Evolutionary conservation across 2,888 invertebrate genomes (phyloP), one percentile per base, ranked within the genome.

Genomic region (Aspidiotus destructor): DNA sequence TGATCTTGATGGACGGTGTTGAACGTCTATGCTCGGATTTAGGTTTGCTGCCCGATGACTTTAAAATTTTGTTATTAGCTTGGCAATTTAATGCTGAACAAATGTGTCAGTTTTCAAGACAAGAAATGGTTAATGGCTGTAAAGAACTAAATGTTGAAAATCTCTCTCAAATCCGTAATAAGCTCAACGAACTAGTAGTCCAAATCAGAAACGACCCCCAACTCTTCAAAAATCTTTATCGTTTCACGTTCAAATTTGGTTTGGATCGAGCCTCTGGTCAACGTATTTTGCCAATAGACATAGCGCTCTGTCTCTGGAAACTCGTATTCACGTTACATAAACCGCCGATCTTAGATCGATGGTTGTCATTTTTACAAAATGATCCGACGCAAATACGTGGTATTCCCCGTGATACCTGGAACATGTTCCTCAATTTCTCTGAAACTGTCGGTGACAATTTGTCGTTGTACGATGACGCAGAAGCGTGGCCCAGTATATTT

Each of bases 401-500:
- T 72, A 79, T 82, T 69, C 92, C 93, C 69, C 86, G 89, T 75
- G 96, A 96, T 79, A 96, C 96, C 68, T 96, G 96, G 96, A 91
- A 93, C 78, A 95, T 96, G 95, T 96, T 95, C 83, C 84, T 95
- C 75, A 95, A 95, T 80, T 95, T 96, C 80, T 86, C 88, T 73
- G 95, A 96, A 79, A 87, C 89, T 77, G 89, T 94, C 74, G 90
- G 89, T 54, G 84, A 86, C 76, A 95, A 96, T 84, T 86, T 96
- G 77, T 89, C 90, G 76, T 86, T 87, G 75, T 96, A 96, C 76
- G 95, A 96, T 80, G 95, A 96, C 78, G 90, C 92, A 67, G 95
- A 96, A 80, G 96, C 96, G 68, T 96, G 96, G 92, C 96, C 96
- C 70, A 93, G 93, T 81, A 85, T 96, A 74, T 93, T 97, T 80